Evolutionary conservation across 2,888 invertebrate species (phyloP).

Genomic region (Coenonympha glycerion): DNA sequence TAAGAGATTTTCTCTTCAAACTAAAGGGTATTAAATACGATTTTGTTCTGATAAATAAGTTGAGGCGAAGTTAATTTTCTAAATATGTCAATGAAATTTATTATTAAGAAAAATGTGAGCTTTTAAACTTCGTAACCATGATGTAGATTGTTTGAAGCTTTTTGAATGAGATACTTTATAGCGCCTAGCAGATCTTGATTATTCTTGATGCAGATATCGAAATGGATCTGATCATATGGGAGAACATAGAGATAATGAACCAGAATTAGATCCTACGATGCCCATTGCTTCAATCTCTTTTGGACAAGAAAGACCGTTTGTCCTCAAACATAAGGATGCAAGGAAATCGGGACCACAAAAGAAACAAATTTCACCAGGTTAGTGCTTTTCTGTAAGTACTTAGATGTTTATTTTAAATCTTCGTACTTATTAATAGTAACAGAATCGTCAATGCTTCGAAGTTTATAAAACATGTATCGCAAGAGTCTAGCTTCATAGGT

Average conservation of each 20-base stretch:
- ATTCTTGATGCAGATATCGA: slow-evolving; percentile 72
- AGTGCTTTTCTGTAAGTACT: slow-evolving; percentile 24
- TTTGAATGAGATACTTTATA: too few species aligned
- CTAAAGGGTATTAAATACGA: slow-evolving; percentile 77
- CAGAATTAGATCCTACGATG: slow-evolving; percentile 75
- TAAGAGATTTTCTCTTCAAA: slow-evolving; percentile 68
- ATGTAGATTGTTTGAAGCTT: too few species aligned
- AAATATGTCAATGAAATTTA: background rate
- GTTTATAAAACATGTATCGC: slow-evolving; percentile 85
- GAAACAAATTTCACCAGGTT: slow-evolving; percentile 62
- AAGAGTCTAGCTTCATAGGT: slow-evolving; percentile 91
- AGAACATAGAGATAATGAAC: slow-evolving; percentile 82
- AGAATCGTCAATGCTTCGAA: slow-evolving; percentile 75
- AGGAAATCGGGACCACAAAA: slow-evolving; percentile 66
- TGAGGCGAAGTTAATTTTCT: slow-evolving; percentile 6
- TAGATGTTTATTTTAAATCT: slow-evolving; percentile 59
- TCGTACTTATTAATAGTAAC: slow-evolving; percentile 73
- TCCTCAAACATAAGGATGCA: slow-evolving; percentile 78
- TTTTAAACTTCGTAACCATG: too few species aligned
- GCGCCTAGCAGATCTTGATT: too few species aligned
- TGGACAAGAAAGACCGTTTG: slow-evolving; percentile 79
- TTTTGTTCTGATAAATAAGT: slow-evolving; percentile 79
- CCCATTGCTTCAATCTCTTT: slow-evolving; percentile 82
- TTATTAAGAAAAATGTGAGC: too few species aligned
- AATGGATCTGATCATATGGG: slow-evolving; percentile 82